Evolutionary conservation across 2,113 vertebrate genomes (phyloP).

Genomic region (Centropus bengalensis): DNA sequence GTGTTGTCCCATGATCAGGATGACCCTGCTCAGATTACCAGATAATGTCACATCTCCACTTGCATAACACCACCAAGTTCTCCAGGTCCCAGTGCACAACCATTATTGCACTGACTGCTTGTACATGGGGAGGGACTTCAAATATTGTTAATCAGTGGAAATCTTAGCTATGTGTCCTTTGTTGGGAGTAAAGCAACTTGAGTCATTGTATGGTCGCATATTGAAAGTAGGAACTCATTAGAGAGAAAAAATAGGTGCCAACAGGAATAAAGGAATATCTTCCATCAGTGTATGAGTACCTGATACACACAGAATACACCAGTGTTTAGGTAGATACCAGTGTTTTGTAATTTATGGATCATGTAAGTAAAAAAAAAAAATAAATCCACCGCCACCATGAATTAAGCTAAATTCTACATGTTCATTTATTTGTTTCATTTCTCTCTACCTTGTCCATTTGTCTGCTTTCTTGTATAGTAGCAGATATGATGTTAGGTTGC

Average conservation of each 20-base stretch:
- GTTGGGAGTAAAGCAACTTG: neutral
- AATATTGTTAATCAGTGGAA: constrained; percentile 13
- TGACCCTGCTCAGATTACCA: neutral
- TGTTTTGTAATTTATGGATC: constrained; percentile 32
- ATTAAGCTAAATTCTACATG: neutral
- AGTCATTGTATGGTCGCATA: neutral
- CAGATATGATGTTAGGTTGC: neutral
- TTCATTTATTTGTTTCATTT: constrained; percentile 14
- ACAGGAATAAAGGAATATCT: neutral
- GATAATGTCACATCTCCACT: neutral
- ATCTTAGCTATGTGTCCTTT: neutral
- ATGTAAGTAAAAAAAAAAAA: neutral
- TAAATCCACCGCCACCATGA: neutral
- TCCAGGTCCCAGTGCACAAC: neutral
- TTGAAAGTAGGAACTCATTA: neutral
- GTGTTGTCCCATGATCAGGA: neutral
- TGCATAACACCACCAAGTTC: constrained; percentile 9
- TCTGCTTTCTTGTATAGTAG: neutral
- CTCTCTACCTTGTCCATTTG: neutral
- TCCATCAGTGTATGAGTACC: constrained; percentile 3
- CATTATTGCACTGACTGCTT: neutral
- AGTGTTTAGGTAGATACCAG: neutral
- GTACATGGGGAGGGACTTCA: constrained; percentile 5
- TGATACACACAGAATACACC: neutral
- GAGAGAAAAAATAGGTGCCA: constrained; percentile 15